Evolutionary conservation across 2,113 vertebrate species (phyloP).

Genomic region (Pluvianellus socialis): DNA sequence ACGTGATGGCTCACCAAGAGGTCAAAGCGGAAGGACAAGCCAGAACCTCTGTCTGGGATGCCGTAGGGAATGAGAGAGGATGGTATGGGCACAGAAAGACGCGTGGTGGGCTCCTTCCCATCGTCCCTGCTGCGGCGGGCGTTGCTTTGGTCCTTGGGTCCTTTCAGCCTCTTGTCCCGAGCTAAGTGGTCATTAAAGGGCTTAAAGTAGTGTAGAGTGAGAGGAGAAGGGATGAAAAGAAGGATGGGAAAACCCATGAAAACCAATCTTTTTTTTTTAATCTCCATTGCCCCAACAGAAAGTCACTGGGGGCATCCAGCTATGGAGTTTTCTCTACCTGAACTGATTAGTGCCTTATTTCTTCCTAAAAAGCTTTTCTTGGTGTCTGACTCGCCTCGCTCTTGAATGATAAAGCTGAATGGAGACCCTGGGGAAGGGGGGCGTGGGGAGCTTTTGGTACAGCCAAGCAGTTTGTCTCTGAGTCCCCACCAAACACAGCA

Average conservation of each 20-base stretch:
- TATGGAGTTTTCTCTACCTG: not conserved
- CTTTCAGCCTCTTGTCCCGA: not conserved
- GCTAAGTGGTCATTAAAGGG: not conserved
- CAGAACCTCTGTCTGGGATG: not conserved
- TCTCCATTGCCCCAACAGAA: not conserved
- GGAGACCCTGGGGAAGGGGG: not conserved
- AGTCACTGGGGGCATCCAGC: not conserved
- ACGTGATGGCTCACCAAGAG: rapidly evolving
- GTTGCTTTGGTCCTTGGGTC: not conserved
- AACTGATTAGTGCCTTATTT: not conserved
- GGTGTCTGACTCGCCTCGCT: not conserved
- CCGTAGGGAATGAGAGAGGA: not conserved
- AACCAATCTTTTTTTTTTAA: not conserved
- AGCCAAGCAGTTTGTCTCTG: rapidly evolving
- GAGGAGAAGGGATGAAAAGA: not conserved
- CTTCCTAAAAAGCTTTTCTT: not conserved
- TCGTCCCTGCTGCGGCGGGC: rapidly evolving
- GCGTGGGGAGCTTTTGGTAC: not conserved
- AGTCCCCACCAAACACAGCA: rapidly evolving
- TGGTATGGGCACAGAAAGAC: not conserved
- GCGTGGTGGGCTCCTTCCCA: not conserved
- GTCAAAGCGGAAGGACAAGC: not conserved
- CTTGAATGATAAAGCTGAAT: not conserved
- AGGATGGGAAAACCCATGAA: not conserved
- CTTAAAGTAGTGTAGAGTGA: not conserved